Percentiles rank a stretch among this genome's conserved stretches.
Evolutionary conservation across 2,888 invertebrate genomes (phyloP).

Genomic region (Cecidostiba fungosa): DNA sequence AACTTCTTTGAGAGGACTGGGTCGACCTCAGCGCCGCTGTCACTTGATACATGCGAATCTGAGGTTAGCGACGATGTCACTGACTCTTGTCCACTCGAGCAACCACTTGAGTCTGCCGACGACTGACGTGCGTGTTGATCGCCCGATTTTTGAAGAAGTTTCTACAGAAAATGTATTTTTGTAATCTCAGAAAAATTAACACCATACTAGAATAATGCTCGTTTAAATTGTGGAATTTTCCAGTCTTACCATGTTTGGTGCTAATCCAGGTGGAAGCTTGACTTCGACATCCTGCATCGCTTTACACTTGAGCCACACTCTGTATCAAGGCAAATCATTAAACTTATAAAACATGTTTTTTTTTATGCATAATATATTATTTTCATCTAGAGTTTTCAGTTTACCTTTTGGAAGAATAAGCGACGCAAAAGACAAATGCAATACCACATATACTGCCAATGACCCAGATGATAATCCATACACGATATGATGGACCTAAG

Average conservation of each 20-base stretch:
- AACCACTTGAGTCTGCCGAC: constrained; percentile 82
- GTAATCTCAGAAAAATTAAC: background rate
- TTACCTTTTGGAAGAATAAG: constrained; percentile 74
- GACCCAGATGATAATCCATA: constrained; percentile 74
- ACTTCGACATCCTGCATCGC: constrained; percentile 87
- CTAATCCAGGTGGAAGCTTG: constrained; percentile 85
- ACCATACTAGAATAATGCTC: background rate
- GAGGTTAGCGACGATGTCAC: constrained; percentile 82
- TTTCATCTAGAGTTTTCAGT: background rate
- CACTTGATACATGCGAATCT: constrained; percentile 81
- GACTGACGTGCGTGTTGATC: constrained; percentile 78
- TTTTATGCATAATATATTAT: background rate
- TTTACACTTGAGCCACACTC: constrained; percentile 83
- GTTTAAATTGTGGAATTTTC: background rate
- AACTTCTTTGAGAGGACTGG: constrained; percentile 73
- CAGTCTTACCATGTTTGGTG: constrained; percentile 77
- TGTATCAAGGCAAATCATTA: constrained; percentile 71
- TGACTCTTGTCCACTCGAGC: constrained; percentile 83
- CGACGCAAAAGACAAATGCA: constrained; percentile 71
- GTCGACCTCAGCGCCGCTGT: constrained; percentile 74
- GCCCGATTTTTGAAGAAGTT: constrained; percentile 76
- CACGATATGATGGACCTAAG: constrained; percentile 72
- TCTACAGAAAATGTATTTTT: constrained; percentile 66
- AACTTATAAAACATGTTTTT: constrained; percentile 1
- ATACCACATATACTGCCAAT: constrained; percentile 70